Evolutionary conservation across 2,113 vertebrate genomes (phyloP).

Genomic region (Limnothrissa miodon): DNA sequence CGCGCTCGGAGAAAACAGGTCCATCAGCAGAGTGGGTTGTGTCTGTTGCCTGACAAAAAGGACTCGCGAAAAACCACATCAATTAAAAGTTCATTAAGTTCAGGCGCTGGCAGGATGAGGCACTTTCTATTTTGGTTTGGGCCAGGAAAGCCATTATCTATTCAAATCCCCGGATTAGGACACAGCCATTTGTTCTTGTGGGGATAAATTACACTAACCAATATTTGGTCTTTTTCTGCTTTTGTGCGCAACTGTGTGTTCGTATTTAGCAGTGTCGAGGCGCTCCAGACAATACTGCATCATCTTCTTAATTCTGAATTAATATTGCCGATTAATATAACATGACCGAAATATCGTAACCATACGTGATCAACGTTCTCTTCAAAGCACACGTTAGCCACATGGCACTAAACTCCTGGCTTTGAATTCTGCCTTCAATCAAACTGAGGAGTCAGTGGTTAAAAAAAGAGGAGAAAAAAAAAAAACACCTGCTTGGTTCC

Average conservation of each 20-base stretch:
- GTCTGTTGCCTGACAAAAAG: slow-evolving; percentile 75
- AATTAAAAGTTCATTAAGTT: slow-evolving; percentile 79
- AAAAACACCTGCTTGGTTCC: slow-evolving; percentile 65
- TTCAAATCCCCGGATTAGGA: slow-evolving; percentile 73
- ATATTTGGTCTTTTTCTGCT: slow-evolving; percentile 16
- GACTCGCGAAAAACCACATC: slow-evolving; percentile 68
- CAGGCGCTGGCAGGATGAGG: slow-evolving; percentile 61
- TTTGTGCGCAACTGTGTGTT: neutral
- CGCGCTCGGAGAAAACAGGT: slow-evolving; percentile 66
- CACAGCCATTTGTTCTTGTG: slow-evolving; percentile 39
- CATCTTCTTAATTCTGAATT: neutral
- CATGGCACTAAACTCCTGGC: neutral
- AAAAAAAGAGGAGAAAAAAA: slow-evolving; percentile 32
- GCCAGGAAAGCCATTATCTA: slow-evolving; percentile 66
- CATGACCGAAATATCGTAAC: neutral
- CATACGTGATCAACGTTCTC: neutral
- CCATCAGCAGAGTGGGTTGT: slow-evolving; percentile 71
- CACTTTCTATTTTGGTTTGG: slow-evolving; percentile 65
- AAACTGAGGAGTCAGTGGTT: neutral
- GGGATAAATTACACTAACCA: slow-evolving; percentile 6
- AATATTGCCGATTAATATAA: neutral
- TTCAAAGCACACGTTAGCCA: neutral
- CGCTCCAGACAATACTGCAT: neutral
- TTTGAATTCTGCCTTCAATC: neutral
- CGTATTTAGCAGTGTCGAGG: neutral